Base-by-base conservation (phyloP, 2,888 invertebrate species). In the Strigamia maritima region DNA sequence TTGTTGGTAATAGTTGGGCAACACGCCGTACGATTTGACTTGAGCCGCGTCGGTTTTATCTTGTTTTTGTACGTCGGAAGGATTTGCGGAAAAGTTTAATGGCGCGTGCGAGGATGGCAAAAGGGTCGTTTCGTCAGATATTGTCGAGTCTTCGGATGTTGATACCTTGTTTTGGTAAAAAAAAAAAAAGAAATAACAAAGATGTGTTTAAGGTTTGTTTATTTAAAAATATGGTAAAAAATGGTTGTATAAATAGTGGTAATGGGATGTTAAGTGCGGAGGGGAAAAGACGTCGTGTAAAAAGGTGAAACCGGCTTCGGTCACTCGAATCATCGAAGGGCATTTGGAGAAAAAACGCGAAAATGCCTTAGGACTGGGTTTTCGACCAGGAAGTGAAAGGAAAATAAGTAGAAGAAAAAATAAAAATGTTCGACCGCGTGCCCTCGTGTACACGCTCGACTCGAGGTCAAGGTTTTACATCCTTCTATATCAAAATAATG, bases 21-120 rank as follows among this genome's bases (percentile, higher is more conserved):
- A 14, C 31, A 44, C 26, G 74, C 79, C 80, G 60, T 81, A 81
- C 3, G 81, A 81, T 35, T 80, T 81, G 40, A 80, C 80, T 78
- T 78, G 77, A 8, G 79, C 80, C 7, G 77, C 76, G 19, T 79
- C 80, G n/a, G 80, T 80, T 49, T 80, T 80, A 19, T 78, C 78
- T 35, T 78, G 78, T 60, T 78, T 78, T 19, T 65, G 78, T n/a
- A 70, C 12, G 28, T 70, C 70, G 8, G 70, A 70, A n/a, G 70
- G 70, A 26, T 70, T 70, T 1, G 60, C 22, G 22, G 70, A 70
- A n/a, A 70, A 12, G n/a, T 70, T 70, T 24, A 28, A 16, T 70
- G 70, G 70, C 7, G 70, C 28, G 70, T 70, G 70, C 12, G 70
- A 70, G n/a, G 70, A 70, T 28, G 70, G 70, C 2, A 70, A 70